phyloP scores from a whole-genome alignment of 2,888 invertebrate species.

The Seira sanloemensis region DNA sequence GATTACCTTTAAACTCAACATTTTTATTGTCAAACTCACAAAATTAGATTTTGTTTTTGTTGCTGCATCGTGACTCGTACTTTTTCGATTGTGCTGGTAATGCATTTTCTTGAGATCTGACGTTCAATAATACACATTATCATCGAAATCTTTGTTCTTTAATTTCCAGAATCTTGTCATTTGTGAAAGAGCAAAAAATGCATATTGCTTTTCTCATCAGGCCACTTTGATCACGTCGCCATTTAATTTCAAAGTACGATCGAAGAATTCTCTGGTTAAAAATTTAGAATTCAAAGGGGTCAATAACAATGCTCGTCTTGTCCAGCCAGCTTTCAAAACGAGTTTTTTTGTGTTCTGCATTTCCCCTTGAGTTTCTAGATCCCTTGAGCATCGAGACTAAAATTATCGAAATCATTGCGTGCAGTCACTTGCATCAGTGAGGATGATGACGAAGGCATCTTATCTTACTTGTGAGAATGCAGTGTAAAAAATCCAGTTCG shows the following conservation, averaged over 20 bases:
- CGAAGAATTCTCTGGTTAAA: too few relatives aligned
- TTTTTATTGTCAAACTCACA: constrained; percentile 14
- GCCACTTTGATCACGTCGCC: background rate
- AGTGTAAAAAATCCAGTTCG: constrained; percentile 29
- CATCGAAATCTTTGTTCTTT: background rate
- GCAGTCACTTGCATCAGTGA: too few relatives aligned
- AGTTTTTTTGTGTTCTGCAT: too few relatives aligned
- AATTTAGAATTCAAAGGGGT: too few relatives aligned
- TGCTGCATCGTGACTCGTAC: constrained; percentile 25
- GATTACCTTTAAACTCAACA: background rate
- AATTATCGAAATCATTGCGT: too few relatives aligned
- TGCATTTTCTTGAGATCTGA: background rate
- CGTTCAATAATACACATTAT: background rate
- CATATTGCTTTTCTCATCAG: constrained; percentile 3
- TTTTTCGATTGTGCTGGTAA: constrained; percentile 16
- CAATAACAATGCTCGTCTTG: too few relatives aligned
- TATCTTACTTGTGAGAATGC: background rate
- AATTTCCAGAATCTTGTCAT: constrained; percentile 38
- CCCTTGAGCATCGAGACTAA: too few relatives aligned
- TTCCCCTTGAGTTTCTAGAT: too few relatives aligned
- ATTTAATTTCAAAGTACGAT: too few relatives aligned
- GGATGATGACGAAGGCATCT: background rate
- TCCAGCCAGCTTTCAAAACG: too few relatives aligned
- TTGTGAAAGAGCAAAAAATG: constrained; percentile 18
- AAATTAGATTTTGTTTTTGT: constrained; percentile 16